Evolutionary conservation across 2,888 invertebrate species (phyloP), one percentile per base, ranked within the genome.

Genomic region (Heliconius charithonia): DNA sequence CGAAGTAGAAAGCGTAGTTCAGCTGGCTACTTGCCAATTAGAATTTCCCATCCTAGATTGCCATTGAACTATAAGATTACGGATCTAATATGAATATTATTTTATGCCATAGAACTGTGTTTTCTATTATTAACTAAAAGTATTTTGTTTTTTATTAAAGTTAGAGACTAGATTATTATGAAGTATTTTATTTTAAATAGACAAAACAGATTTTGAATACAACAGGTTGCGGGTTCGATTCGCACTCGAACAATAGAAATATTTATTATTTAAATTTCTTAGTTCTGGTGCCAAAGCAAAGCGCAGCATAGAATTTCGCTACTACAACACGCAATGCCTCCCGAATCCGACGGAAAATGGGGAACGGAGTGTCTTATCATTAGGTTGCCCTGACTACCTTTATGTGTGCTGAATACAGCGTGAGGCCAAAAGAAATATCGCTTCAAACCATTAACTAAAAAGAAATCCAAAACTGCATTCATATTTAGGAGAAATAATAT

Each of bases 1-100:
- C 51, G 25, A 27, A 25, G 59, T 70, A 72, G 71, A 72, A 77
- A 77, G 77, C 71, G 70, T 59, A 27, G 72, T 72, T 65, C 25
- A 22, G 32, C 16, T 72, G 71, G 56, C 45, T n/a, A 25, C 72
- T 65, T 25, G 72, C 29, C 63, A 71, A 63, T 72, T 25, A 51
- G 25, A 71, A 66, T 77, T 65, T 62, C 62, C 76, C 45, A 62
- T 62, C 41, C 74, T 63, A 63, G 74, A 63, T 74, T 41, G 41
- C 25, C 41, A 74, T 45, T 41, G 37, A 63, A 74, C 41, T n/a
- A 63, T 27, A 63, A 25, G 22, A 74, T 63, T 12, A 59, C n/a
- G 72, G 56, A 72, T n/a, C 56, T 59, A n/a, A 25, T 32, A 32
- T 72, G 32, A n/a, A 32, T 72, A 59, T 45, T 4, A 13, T 27